Evolutionary conservation across 2,888 invertebrate genomes (phyloP), one percentile per base, ranked within the genome.

Genomic region (Urechis unicinctus): DNA sequence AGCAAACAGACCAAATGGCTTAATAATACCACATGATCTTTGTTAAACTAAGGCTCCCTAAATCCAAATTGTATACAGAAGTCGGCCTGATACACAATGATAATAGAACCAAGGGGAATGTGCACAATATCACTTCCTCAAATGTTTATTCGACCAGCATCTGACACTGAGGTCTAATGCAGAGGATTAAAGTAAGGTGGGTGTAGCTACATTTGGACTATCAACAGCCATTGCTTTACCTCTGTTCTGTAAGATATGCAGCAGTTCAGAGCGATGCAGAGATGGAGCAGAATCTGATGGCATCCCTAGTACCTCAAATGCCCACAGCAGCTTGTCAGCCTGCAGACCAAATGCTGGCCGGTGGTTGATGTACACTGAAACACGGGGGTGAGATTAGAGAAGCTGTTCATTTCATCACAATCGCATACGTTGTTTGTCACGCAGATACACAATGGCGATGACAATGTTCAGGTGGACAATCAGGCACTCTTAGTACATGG

Each of bases 321-420:
- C 72, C 66, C 69, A 68, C 42, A 66, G 42, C 25, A 78, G 62
- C 58, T 71, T 70, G 30, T 75, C 70, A n/a, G 71, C 68, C 17
- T 72, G 69, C 26, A 78, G 59, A 24, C 77, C 77, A 67, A 77
- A 77, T 25, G 76, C 75, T 55, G 78, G 78, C 29, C 78, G 62
- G 58, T 78, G 78, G 61, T 78, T 78, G 29, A 78, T 71, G 59
- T 78, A 78, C 63, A 78, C 78, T 78, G 65, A 30, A 61, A 21
- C 13, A 46, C n/a, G n/a, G n/a, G n/a, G n/a, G n/a, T n/a, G n/a
- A 49, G 50, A 29, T 31, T 49, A 17, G 30, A 24, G 9, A 31
- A 31, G 17, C 17, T 21, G 9, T 21, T 46, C n/a, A n/a, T n/a
- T n/a, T n/a, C n/a, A n/a, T 44, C 21, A 44, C n/a, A n/a, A 22